These are phyloP conservation scores for Mixornis gularis DNA, from an alignment of 2,113 vertebrate genomes.

Conservation along the genomic window DNA sequence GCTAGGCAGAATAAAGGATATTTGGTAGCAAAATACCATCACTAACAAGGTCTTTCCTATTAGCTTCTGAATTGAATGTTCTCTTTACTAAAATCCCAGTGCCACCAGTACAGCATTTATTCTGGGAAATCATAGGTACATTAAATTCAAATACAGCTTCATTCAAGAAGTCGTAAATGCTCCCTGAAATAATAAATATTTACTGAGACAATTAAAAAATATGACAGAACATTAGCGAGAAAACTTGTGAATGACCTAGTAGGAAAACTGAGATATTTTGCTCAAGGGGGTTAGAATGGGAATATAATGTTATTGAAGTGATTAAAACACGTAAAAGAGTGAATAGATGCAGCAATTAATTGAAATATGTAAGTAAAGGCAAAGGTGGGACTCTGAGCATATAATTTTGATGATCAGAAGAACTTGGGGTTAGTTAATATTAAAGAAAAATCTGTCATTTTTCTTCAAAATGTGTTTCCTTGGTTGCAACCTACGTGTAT, in stretches of 20 bases:
- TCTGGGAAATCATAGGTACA: neutral
- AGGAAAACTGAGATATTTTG: slow-evolving; percentile 47
- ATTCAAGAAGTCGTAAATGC: slow-evolving; percentile 21
- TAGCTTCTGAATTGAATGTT: neutral
- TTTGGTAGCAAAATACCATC: neutral
- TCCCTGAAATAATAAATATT: slow-evolving; percentile 55
- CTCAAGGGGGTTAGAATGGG: slow-evolving; percentile 28
- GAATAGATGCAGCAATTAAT: slow-evolving; percentile 9
- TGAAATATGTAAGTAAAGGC: slow-evolving; percentile 31
- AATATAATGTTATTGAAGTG: slow-evolving; percentile 15
- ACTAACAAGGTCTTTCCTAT: neutral
- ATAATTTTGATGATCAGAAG: neutral
- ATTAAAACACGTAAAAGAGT: slow-evolving; percentile 21
- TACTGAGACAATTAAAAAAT: slow-evolving; percentile 39
- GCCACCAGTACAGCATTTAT: slow-evolving; percentile 14
- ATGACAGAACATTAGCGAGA: slow-evolving; percentile 19
- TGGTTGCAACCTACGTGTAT: neutral
- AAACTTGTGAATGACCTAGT: slow-evolving; percentile 50
- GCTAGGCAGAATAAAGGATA: neutral
- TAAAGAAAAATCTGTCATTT: neutral
- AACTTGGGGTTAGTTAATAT: neutral
- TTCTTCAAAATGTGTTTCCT: neutral
- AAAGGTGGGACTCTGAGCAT: slow-evolving; percentile 1
- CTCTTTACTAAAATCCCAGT: neutral
- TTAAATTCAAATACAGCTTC: slow-evolving; percentile 30